These are phyloP conservation scores for Lineus longissimus DNA, from an alignment of 1,140 invertebrate species.

Conservation along the genomic window DNA sequence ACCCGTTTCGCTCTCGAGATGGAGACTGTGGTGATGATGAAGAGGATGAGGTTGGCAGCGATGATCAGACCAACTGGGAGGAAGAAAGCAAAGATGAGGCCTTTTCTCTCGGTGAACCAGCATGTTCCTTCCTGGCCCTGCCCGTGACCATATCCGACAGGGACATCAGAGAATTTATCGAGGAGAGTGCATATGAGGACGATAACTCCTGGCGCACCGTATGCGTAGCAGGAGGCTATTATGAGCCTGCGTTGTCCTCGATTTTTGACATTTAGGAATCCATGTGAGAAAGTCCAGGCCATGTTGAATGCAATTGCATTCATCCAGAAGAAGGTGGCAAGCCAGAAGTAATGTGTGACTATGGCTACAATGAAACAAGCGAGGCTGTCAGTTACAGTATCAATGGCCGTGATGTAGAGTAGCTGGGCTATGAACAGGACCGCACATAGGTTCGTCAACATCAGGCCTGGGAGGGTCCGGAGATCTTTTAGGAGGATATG, in stretches of 20 bases:
- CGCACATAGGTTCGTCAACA: conserved; percentile 49
- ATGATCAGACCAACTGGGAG: conserved; percentile 56
- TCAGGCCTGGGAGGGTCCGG: conserved; percentile 53
- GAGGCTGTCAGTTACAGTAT: neutral
- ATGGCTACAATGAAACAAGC: conserved; percentile 61
- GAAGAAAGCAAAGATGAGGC: conserved; percentile 59
- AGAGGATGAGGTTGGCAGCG: conserved; percentile 57
- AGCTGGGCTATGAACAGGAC: conserved; percentile 49
- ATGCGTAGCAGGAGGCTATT: neutral
- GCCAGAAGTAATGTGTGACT: conserved; percentile 82
- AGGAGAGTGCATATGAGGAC: neutral
- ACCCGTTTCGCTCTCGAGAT: conserved; percentile 17
- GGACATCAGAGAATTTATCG: neutral
- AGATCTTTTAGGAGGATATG: conserved; percentile 45
- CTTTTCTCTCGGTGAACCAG: conserved; percentile 55
- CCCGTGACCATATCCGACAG: conserved; percentile 32
- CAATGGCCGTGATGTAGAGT: conserved; percentile 44
- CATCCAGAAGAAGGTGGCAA: conserved; percentile 90
- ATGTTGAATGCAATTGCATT: conserved; percentile 77
- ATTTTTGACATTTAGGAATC: conserved; percentile 11
- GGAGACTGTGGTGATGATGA: conserved; percentile 52
- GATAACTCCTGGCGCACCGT: neutral
- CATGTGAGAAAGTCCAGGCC: conserved; percentile 11
- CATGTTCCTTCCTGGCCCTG: conserved; percentile 56
- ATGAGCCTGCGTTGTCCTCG: neutral